Percentiles rank a stretch among this genome's conserved stretches.
phyloP scores from a whole-genome alignment of 2,113 vertebrate species.

The Podiceps cristatus region DNA sequence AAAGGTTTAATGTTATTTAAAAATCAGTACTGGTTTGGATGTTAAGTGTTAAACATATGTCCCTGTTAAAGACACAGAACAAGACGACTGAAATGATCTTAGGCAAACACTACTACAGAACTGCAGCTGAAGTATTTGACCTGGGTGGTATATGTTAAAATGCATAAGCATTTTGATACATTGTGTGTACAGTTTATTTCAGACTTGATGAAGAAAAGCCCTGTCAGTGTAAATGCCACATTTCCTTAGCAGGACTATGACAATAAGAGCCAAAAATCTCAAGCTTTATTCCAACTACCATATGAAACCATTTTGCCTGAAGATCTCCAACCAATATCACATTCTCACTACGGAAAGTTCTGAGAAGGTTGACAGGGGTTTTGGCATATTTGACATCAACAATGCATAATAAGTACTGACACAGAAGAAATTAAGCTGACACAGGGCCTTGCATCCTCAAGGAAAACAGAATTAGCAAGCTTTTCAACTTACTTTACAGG shows the following conservation, averaged over 20 bases:
- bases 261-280: not conserved
- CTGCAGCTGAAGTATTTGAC: not conserved
- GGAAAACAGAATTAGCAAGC: not conserved
- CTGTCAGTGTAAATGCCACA: not conserved
- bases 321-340: rapidly evolving
- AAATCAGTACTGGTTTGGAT: not conserved
- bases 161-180: not conserved
- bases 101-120: not conserved
- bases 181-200: not conserved
- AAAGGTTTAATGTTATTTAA: not conserved
- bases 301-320: not conserved
- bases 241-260: not conserved
- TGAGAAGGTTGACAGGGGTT: not conserved
- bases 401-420: not conserved
- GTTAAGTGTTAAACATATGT: not conserved
- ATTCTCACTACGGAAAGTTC: not conserved
- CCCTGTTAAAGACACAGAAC: not conserved
- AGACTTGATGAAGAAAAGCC: not conserved
- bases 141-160: not conserved
- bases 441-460: not conserved
- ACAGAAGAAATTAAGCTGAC: not conserved
- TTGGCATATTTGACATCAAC: not conserved
- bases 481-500: not conserved
- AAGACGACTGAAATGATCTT: not conserved
- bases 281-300: not conserved